A percentile compares a stretch with the other conserved stretches of the same genome.
These are phyloP conservation scores for Strix occidentalis DNA, from an alignment of 2,797 vertebrate genomes.

Conservation along the genomic window DNA sequence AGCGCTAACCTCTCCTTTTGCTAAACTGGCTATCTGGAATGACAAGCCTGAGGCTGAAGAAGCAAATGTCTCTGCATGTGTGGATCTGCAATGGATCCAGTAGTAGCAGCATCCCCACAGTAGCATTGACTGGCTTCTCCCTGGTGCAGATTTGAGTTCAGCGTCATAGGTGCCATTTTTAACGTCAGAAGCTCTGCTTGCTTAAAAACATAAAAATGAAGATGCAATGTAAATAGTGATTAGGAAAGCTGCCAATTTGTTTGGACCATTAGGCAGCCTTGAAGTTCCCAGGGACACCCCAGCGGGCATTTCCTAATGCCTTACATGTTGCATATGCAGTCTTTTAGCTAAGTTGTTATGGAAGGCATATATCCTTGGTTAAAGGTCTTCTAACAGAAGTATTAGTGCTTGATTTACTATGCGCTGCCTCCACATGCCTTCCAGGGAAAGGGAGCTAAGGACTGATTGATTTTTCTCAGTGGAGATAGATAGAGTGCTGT, in stretches of 20 bases:
- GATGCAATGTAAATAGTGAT: not conserved
- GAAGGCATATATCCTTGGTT: not conserved
- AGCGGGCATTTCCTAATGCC: not conserved
- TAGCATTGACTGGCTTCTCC: not conserved
- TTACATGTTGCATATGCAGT: not conserved
- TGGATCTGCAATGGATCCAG: not conserved
- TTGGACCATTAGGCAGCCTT: not conserved
- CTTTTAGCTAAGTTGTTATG: not conserved
- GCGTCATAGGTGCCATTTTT: not conserved
- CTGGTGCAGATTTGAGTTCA: not conserved
- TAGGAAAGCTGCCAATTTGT: not conserved
- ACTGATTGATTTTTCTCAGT: not conserved
- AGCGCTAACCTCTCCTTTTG: not conserved
- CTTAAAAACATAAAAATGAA: not conserved
- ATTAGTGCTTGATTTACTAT: not conserved
- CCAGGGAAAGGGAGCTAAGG: not conserved
- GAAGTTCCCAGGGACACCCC: not conserved
- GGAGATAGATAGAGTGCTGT: not conserved
- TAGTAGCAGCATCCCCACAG: not conserved
- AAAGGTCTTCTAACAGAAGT: not conserved
- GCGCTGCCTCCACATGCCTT: not conserved
- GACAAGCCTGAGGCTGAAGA: not conserved
- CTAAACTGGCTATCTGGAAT: not conserved
- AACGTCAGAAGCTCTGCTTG: not conserved
- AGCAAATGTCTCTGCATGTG: not conserved